Base-by-base conservation (phyloP, 2,888 invertebrate genomes). In the Oeneis ivallda region DNA sequence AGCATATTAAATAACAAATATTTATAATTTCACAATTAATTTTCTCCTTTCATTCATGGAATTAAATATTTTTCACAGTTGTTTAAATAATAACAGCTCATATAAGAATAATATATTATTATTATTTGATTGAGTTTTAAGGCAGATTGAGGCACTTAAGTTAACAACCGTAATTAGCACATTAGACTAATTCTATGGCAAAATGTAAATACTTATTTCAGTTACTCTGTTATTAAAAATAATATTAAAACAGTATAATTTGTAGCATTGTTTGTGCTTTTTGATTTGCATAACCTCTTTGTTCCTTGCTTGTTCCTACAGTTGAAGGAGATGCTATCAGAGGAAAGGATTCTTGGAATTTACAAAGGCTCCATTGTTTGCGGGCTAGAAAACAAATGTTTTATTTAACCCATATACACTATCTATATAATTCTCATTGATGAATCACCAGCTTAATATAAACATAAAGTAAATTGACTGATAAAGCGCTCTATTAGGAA, bases 321-420 rank as follows among this genome's bases (percentile, higher is more conserved):
- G 69, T 47, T 62, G 34, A 61, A 71, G 68, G 62, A 61, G 70
- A 71, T 62, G 66, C 72, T 75, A 81, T 91, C 86, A 92, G 71
- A 92, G 90, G 78, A 92, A 92, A 70, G 92, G 92, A 75, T 92
- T 92, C 72, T 90, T 90, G 34, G 89, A 87, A 79, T 88, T 88
- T n/a, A 81, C 75, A 75, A 83, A 85, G 67, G 82, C 79, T 62
- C 87, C 84, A 74, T 87, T 88, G 79, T 85, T 89, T 67, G 84
- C 74, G 43, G 87, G 70, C 70, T 70, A 64, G 61, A 69, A 64
- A 65, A 65, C 60, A 67, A 66, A 26, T 63, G 37, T 61, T 62
- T 65, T 58, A 64, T 70, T 69, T 65, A 65, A 63, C 49, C 66
- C 34, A 67, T 53, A 70, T 50, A 67, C 50, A 19, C 63, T 65